These are phyloP conservation scores for Phaetusa simplex DNA, from an alignment of 2,113 vertebrate genomes.

Conservation along the genomic window DNA sequence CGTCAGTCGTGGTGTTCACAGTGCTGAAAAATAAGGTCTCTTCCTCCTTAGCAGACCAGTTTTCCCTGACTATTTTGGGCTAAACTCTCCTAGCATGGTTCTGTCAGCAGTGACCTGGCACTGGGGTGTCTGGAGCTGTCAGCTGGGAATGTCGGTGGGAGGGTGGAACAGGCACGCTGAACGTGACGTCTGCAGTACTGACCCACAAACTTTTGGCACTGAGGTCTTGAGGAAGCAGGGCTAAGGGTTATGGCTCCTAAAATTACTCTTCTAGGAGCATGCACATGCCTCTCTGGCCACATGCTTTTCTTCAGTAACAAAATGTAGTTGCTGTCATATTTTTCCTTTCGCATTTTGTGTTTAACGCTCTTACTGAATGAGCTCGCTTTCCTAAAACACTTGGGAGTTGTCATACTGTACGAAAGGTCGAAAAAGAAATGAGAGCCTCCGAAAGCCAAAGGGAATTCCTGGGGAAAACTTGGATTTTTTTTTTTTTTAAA, in stretches of 20 bases:
- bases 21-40: not conserved
- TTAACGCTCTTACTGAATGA: not conserved
- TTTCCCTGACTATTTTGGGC: not conserved
- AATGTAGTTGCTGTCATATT: not conserved
- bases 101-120: not conserved
- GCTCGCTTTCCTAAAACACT: not conserved
- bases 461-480: not conserved
- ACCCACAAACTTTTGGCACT: not conserved
- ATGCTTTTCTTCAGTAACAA: not conserved
- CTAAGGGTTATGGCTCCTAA: not conserved
- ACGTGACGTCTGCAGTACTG: fast-evolving
- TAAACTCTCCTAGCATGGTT: fast-evolving
- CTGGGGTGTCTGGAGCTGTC: not conserved
- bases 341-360: not conserved
- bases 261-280: not conserved
- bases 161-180: not conserved
- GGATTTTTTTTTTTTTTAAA: not conserved
- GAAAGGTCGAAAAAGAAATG: not conserved
- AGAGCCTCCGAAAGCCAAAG: not conserved
- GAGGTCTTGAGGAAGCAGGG: not conserved
- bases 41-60: not conserved
- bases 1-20: not conserved
- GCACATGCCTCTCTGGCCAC: fast-evolving
- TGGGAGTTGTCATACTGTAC: not conserved
- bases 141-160: not conserved